Evolutionary conservation across 2,113 vertebrate genomes (phyloP).

Genomic region (Glareola pratincola): DNA sequence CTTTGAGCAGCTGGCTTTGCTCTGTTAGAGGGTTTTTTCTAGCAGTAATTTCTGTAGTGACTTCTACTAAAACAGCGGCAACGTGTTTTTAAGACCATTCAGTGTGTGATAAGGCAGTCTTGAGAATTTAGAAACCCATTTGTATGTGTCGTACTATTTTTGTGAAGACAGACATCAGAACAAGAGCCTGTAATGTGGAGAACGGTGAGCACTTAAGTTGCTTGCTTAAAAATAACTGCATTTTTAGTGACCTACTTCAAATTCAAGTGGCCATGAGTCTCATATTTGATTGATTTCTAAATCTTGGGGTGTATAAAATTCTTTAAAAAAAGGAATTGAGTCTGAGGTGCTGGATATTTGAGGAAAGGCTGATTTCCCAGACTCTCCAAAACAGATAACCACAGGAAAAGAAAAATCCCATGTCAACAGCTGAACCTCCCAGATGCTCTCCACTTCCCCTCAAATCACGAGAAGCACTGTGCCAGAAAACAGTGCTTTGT

Average conservation of each 20-base stretch:
- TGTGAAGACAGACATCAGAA: not conserved
- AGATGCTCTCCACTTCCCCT: not conserved
- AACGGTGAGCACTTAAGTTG: not conserved
- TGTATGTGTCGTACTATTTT: not conserved
- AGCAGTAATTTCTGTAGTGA: not conserved
- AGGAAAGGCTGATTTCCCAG: not conserved
- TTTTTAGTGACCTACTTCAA: not conserved
- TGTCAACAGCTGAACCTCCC: not conserved
- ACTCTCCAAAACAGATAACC: not conserved
- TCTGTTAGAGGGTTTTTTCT: not conserved
- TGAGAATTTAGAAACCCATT: not conserved
- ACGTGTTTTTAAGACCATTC: not conserved
- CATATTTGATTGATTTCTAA: not conserved
- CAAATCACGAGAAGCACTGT: rapidly evolving
- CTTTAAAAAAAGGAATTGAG: not conserved
- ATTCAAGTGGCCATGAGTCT: not conserved
- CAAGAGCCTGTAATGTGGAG: not conserved
- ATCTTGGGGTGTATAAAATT: not conserved
- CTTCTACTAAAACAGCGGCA: not conserved
- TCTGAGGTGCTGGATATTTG: not conserved
- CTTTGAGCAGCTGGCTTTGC: not conserved
- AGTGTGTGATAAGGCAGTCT: not conserved
- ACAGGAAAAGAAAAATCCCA: not conserved
- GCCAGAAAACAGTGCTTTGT: not conserved
- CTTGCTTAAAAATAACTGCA: not conserved